phyloP scores from a whole-genome alignment of 92 coral and sea anemone species.

The Muricea muricata region DNA sequence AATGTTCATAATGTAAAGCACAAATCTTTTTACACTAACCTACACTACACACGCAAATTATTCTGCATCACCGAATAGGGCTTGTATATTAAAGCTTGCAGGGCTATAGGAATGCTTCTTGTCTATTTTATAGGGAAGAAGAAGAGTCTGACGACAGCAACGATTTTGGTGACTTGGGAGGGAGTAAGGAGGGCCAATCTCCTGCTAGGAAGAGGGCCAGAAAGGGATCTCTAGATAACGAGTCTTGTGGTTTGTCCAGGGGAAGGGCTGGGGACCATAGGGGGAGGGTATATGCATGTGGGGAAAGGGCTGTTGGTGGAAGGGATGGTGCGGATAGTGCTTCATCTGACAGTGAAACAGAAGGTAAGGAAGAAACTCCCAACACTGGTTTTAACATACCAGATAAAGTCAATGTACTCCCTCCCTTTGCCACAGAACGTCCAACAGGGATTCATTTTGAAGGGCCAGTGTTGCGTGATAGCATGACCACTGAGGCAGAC shows the following conservation, averaged over 20 bases:
- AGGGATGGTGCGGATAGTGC: conserved; percentile 13
- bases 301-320: not conserved
- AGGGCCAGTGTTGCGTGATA: conserved; percentile 42
- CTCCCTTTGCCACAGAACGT: conserved; percentile 53
- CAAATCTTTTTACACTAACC: no score
- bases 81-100: not conserved
- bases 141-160: not conserved
- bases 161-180: not conserved
- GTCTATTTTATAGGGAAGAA: not conserved
- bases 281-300: no score
- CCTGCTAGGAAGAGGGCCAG: not conserved
- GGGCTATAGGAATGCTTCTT: not conserved
- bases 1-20: no score
- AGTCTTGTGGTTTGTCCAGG: not conserved
- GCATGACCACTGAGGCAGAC: conserved; percentile 66
- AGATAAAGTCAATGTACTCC: conserved; percentile 50
- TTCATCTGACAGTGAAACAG: not conserved
- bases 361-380: not conserved
- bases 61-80: no score
- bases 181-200: not conserved
- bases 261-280: not conserved
- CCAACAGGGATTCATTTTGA: conserved; percentile 65
- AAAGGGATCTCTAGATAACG: not conserved
- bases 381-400: conserved; percentile 49
- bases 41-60: no score